Percentiles rank a stretch among this genome's conserved stretches.
Evolutionary conservation across 2,888 invertebrate species (phyloP).

Genomic region (Subacronicta megacephala): DNA sequence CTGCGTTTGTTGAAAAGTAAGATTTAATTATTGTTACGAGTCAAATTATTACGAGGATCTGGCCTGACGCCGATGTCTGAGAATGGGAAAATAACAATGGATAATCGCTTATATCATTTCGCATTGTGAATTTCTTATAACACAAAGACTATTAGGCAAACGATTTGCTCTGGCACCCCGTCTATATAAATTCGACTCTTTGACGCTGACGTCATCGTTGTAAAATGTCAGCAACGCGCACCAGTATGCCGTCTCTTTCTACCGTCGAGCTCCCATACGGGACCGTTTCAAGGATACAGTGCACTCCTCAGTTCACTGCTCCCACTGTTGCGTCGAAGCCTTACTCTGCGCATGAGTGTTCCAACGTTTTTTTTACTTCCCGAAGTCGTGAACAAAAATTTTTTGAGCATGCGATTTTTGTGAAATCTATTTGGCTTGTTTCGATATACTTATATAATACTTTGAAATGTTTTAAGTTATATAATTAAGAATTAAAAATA

Average conservation of each 20-base stretch:
- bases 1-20: too few species aligned
- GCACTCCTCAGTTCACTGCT: conserved; percentile 86
- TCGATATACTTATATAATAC: neutral
- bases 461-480: neutral
- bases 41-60: too few species aligned
- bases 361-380: conserved; percentile 50
- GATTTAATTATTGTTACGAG: too few species aligned
- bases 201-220: conserved; percentile 76
- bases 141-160: too few species aligned
- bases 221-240: conserved; percentile 76
- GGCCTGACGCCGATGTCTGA: too few species aligned
- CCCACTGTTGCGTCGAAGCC: conserved; percentile 76
- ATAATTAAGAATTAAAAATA: neutral
- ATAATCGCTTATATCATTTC: too few species aligned
- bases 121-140: too few species aligned
- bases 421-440: neutral
- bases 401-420: conserved; percentile 25
- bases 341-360: conserved; percentile 61
- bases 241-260: conserved; percentile 70
- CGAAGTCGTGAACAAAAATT: conserved; percentile 47
- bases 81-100: too few species aligned
- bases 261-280: conserved; percentile 75
- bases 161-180: neutral
- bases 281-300: conserved; percentile 83
- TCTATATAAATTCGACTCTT: conserved; percentile 48